These are phyloP conservation scores for Lapara coniferarum DNA, from an alignment of 2,888 invertebrate genomes.

Conservation along the genomic window DNA sequence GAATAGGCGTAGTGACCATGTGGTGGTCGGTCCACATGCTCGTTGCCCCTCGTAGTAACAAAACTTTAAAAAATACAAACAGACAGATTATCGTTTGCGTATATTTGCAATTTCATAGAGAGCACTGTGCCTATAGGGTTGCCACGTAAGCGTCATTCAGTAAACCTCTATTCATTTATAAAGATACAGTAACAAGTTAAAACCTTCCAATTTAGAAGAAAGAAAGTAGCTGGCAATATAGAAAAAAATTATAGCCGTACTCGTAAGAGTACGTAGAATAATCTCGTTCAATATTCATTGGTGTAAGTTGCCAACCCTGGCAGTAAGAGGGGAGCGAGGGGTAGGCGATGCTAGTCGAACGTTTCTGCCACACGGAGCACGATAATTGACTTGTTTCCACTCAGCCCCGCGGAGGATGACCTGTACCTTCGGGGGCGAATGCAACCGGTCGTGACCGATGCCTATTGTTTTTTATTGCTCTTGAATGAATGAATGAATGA, in stretches of 20 bases:
- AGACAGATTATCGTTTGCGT: slow-evolving; percentile 11
- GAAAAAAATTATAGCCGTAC: background rate
- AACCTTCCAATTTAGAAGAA: no score
- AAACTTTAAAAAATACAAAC: slow-evolving; percentile 15
- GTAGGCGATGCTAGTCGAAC: slow-evolving; percentile 33
- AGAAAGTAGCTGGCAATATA: no score
- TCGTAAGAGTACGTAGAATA: no score
- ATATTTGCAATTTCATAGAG: slow-evolving; percentile 6
- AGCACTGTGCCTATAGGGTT: background rate
- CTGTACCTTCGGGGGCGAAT: background rate
- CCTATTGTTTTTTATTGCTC: slow-evolving; percentile 2
- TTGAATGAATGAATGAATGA: no score
- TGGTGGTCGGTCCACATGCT: background rate
- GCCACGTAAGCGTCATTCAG: background rate
- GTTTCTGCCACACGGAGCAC: slow-evolving; percentile 36
- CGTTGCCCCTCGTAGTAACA: no score
- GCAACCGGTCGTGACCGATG: background rate
- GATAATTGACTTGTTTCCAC: slow-evolving; percentile 40
- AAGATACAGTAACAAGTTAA: no score
- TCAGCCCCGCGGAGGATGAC: background rate
- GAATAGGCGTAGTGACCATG: background rate
- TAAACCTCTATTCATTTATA: background rate
- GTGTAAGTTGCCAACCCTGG: background rate
- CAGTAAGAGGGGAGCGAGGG: background rate
- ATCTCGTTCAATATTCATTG: background rate